Conservation (phyloP, 2,113 vertebrate genomes). For the Silurus glanis region DNA sequence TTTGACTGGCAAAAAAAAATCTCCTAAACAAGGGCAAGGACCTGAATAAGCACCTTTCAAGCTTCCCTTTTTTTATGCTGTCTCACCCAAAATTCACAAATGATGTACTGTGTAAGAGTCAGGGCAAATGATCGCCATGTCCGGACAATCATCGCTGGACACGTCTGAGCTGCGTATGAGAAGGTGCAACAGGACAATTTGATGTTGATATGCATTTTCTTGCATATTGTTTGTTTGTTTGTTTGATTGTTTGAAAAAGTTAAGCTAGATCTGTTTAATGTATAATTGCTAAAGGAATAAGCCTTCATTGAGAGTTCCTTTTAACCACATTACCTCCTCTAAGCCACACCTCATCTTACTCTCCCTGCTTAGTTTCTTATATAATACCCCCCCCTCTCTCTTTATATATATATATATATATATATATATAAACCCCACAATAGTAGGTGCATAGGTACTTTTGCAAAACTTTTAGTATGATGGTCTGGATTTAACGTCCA, state of each 20-base stretch:
- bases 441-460: conserved; percentile 16
- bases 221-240: neutral
- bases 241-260: neutral
- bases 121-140: neutral
- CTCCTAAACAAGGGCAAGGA: conserved; percentile 10
- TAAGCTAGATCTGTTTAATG: neutral
- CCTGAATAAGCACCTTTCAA: conserved; percentile 30
- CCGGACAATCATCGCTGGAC: neutral
- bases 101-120: neutral
- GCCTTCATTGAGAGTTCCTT: too few species aligned
- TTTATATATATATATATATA: too few species aligned
- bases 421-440: neutral
- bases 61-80: neutral
- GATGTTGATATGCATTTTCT: neutral
- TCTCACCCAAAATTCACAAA: neutral
- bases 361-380: neutral
- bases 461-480: too few species aligned
- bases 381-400: neutral
- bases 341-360: neutral
- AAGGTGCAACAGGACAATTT: neutral
- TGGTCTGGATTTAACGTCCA: neutral
- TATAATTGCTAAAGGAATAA: neutral
- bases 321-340: neutral
- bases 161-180: neutral
- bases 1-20: neutral